A percentile compares a stretch with the other conserved stretches of the same genome.
phyloP scores from a whole-genome alignment of 2,888 invertebrate genomes.

The Morpho helenor region DNA sequence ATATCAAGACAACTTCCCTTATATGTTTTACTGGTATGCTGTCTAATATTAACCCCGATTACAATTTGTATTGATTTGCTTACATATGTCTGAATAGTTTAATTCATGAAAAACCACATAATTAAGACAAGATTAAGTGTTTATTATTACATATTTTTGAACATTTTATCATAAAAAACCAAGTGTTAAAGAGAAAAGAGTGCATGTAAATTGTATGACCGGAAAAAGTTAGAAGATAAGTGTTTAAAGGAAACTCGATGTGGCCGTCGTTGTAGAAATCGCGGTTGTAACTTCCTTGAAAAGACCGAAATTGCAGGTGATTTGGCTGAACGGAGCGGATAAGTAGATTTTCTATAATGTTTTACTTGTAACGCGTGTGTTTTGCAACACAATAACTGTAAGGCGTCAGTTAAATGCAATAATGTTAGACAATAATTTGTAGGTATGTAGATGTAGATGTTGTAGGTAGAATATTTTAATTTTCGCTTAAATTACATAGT shows the following conservation, averaged over 20 bases:
- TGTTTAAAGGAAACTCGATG: constrained; percentile 47
- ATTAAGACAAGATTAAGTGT: too few relatives aligned
- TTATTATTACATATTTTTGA: too few relatives aligned
- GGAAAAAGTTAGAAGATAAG: constrained; percentile 16
- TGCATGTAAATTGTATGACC: background rate
- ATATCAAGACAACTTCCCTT: too few relatives aligned
- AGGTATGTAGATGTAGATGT: too few relatives aligned
- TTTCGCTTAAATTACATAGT: too few relatives aligned
- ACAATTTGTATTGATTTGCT: too few relatives aligned
- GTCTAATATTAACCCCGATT: too few relatives aligned
- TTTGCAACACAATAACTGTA: constrained; percentile 2
- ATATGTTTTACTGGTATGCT: too few relatives aligned
- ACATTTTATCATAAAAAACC: too few relatives aligned
- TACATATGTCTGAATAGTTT: too few relatives aligned
- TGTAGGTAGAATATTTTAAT: too few relatives aligned
- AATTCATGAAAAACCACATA: too few relatives aligned
- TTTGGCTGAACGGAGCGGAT: constrained; percentile 9
- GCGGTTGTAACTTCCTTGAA: constrained; percentile 31
- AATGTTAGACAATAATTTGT: background rate
- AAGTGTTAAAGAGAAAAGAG: background rate
- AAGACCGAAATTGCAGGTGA: constrained; percentile 14
- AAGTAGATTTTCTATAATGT: constrained; percentile 11
- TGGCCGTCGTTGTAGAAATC: constrained; percentile 51
- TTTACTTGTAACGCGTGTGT: constrained; percentile 1
- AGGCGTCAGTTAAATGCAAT: background rate